phyloP scores from a whole-genome alignment of 2,888 invertebrate genomes.

The Drosophila parthenogenetica region DNA sequence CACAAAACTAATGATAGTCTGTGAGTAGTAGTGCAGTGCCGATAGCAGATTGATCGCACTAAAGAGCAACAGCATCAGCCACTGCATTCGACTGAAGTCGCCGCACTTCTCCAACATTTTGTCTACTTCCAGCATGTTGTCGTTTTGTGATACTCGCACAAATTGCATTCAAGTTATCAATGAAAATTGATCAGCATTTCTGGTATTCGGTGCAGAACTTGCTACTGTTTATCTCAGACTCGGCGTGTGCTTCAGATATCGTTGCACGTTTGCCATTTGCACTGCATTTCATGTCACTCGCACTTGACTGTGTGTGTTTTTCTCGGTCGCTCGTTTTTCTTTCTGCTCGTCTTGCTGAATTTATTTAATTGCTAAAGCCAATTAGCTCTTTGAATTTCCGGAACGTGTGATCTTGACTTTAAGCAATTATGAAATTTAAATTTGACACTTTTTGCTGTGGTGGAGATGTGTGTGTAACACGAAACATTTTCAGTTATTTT shows the following conservation, averaged over 20 bases:
- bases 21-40: slow-evolving; percentile 87
- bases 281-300: slow-evolving; percentile 16
- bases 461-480: not conserved
- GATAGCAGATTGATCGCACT: slow-evolving; percentile 86
- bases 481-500: too few relatives aligned
- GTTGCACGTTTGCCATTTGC: slow-evolving; percentile 10
- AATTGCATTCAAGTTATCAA: slow-evolving; percentile 15
- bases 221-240: not conserved
- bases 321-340: slow-evolving; percentile 5
- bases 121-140: slow-evolving; percentile 84
- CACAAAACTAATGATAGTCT: slow-evolving; percentile 87
- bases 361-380: slow-evolving; percentile 48
- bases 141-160: slow-evolving; percentile 6
- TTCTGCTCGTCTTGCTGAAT: slow-evolving; percentile 12
- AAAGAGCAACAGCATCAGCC: slow-evolving; percentile 86
- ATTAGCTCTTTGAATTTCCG: slow-evolving; percentile 36
- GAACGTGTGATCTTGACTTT: slow-evolving; percentile 26
- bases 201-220: not conserved
- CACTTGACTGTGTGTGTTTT: not conserved
- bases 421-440: slow-evolving; percentile 23
- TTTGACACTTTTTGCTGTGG: slow-evolving; percentile 24
- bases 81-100: slow-evolving; percentile 86
- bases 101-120: slow-evolving; percentile 86
- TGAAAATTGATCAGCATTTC: not conserved
- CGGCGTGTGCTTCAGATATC: not conserved